Conservation (phyloP, 1,140 invertebrate genomes). For the Chrysoperla carnea region DNA sequence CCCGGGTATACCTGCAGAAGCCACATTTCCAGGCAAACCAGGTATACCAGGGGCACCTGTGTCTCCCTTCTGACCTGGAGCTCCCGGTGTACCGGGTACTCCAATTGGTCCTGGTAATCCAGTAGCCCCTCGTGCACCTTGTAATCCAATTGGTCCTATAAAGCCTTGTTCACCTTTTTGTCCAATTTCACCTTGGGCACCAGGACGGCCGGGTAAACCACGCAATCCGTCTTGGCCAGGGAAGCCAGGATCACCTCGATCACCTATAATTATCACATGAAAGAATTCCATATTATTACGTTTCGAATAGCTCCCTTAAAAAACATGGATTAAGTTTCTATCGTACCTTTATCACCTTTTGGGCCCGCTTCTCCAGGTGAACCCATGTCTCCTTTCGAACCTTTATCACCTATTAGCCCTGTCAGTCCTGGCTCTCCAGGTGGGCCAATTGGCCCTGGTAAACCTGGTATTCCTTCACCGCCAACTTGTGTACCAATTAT, state of each 20-base stretch:
- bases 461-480: constrained; percentile 9
- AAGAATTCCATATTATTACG: too few relatives aligned
- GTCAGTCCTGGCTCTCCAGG: constrained; percentile 21
- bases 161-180: constrained; percentile 19
- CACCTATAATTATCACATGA: too few relatives aligned
- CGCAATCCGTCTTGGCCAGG: not conserved
- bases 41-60: constrained; percentile 11
- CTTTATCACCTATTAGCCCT: constrained; percentile 24
- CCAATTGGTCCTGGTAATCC: constrained; percentile 14
- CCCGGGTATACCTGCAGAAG: constrained; percentile 12
- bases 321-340: not conserved
- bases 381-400: constrained; percentile 24
- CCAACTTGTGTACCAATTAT: constrained; percentile 12
- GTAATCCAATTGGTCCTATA: constrained; percentile 15
- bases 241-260: not conserved
- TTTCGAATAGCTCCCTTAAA: too few relatives aligned
- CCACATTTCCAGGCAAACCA: constrained; percentile 9
- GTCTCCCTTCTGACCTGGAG: constrained; percentile 7
- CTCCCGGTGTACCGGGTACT: constrained; percentile 15
- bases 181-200: not conserved
- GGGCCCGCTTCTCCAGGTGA: constrained; percentile 18
- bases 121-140: constrained; percentile 13
- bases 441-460: constrained; percentile 16
- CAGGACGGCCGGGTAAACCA: not conserved
- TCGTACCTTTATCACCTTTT: constrained; percentile 18